Evolutionary conservation across 2,113 vertebrate species (phyloP).

Genomic region (Sinosuthora webbiana): DNA sequence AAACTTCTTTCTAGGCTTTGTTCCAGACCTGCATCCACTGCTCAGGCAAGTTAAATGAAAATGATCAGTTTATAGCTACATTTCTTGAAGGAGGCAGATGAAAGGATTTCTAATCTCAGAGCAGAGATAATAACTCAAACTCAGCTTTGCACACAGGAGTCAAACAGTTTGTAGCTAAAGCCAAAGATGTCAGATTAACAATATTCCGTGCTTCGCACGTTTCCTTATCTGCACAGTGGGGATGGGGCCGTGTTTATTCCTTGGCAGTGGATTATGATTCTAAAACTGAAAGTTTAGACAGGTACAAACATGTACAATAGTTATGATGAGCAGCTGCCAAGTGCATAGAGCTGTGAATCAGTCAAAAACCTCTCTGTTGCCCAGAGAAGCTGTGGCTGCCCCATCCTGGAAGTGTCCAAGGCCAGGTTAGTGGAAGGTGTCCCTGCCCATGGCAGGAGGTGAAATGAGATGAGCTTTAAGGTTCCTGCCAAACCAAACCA

Average conservation of each 20-base stretch:
- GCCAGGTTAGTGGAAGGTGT: background rate
- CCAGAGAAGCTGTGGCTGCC: background rate
- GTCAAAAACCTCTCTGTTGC: background rate
- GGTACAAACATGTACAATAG: background rate
- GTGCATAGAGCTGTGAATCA: background rate
- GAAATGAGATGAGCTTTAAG: background rate
- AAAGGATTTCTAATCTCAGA: background rate
- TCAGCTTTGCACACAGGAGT: background rate
- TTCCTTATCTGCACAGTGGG: background rate
- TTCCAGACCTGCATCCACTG: background rate
- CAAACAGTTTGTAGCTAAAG: background rate
- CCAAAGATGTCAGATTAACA: slow-evolving; percentile 14
- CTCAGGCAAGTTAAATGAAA: background rate
- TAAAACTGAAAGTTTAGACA: background rate
- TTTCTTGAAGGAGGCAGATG: background rate
- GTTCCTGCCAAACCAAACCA: background rate
- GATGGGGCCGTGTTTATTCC: background rate
- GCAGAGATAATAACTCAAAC: background rate
- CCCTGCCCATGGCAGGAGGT: background rate
- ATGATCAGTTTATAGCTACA: background rate
- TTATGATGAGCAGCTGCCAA: background rate
- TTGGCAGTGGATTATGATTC: background rate
- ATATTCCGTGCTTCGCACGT: background rate
- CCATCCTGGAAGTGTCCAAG: background rate
- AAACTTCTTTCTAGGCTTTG: background rate